Evolutionary conservation across 2,797 vertebrate species (phyloP), one percentile per base, ranked within the genome.

Genomic region (Mycteria americana): DNA sequence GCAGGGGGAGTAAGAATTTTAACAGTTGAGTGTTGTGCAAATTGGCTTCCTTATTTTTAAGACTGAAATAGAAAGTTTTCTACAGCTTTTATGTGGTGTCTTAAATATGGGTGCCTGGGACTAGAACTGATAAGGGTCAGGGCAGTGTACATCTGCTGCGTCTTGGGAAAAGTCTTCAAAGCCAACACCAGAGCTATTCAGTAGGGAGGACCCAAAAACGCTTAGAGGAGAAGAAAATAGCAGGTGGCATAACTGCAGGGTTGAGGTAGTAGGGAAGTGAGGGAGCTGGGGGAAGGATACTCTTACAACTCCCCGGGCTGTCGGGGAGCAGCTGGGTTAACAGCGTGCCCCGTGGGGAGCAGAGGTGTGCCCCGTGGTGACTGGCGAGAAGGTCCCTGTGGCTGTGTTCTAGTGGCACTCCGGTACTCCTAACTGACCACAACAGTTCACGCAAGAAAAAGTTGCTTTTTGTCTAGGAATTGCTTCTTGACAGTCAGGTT

Each of bases 381-480:
- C 4, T 24, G 31, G 2, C 5, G 60, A 14, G 11, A 17, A 11
- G 35, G 56, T 63, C 22, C 0, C 48, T 6, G 8, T 6, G 37
- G 7, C 1, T 0, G 18, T 9, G 67, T 6, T 39, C 15, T 0
- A 2, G 18, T 13, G 31, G 14, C 16, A 2, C 64, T 22, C 2
- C 0, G 6, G 3, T 19, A 4, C 57, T 81, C 25, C 14, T 1
- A 1, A 2, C 11, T 33, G 53, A 10, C 35, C 28, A 3, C 12
- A 1, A 0, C 3, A 35, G 18, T 16, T 43, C 0, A 4, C 23
- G 75, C 35, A 39, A 35, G 56, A 13, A 24, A 8, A 45, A 6
- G 11, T 4, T 39, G 43, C 35, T 33, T 53, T 50, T 43, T 21
- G 8, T 56, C 18, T 19, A 17, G 45, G 37, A 57, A 4, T 75